Evolutionary conservation across 2,888 invertebrate genomes (phyloP).

Genomic region (Ariolimax columbianus): DNA sequence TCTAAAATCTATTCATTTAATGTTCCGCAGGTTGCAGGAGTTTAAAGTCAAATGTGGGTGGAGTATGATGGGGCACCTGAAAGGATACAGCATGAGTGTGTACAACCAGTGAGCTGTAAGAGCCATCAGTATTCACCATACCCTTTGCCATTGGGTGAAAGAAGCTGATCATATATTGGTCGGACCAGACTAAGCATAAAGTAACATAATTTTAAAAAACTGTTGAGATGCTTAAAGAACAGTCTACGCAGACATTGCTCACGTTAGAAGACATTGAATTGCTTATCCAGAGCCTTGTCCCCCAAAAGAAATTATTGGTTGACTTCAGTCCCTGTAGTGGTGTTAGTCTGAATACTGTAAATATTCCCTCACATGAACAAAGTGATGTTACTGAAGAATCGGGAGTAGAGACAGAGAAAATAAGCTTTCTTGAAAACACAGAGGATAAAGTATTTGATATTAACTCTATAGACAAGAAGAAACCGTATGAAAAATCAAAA

Average conservation of each 20-base stretch:
- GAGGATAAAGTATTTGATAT: not conserved
- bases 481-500: not conserved
- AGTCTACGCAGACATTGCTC: conserved; percentile 15
- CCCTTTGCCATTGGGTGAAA: no score
- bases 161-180: no score
- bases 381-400: not conserved
- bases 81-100: no score
- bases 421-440: not conserved
- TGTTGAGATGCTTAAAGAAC: not conserved
- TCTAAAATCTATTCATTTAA: no score
- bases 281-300: not conserved
- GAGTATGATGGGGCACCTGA: no score
- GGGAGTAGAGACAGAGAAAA: not conserved
- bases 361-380: not conserved
- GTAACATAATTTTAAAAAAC: no score
- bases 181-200: no score
- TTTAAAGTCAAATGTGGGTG: no score
- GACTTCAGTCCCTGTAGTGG: not conserved
- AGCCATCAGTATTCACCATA: no score
- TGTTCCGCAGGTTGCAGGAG: no score
- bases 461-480: not conserved
- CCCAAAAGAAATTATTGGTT: conserved; percentile 2
- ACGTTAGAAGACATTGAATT: conserved; percentile 22
- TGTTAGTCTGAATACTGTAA: not conserved
- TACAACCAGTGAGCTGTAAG: no score